Conservation (phyloP, 2,888 invertebrate species). For the Pristionchus fissidentatus region DNA sequence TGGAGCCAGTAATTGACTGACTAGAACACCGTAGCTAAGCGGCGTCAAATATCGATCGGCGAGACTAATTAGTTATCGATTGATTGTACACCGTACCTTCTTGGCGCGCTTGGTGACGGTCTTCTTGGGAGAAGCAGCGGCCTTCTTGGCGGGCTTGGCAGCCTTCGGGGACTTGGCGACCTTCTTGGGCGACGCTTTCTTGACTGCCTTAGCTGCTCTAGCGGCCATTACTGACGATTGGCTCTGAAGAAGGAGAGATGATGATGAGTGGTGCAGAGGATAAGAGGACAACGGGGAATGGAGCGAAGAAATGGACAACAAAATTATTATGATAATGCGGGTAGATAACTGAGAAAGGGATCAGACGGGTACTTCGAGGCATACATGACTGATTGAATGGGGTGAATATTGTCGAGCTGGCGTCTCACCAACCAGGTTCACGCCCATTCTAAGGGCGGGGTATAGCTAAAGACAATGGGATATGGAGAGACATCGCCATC, state of each 20-base stretch:
- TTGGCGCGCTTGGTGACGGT: slow-evolving; percentile 74
- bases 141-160: slow-evolving; percentile 74
- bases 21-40: too few species aligned
- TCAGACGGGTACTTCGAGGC: too few species aligned
- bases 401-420: too few species aligned
- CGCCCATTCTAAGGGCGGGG: too few species aligned
- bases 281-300: too few species aligned
- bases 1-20: too few species aligned
- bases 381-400: too few species aligned
- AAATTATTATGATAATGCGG: not conserved
- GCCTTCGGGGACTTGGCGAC: slow-evolving; percentile 68
- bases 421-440: too few species aligned
- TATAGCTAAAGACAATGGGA: too few species aligned
- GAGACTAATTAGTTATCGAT: too few species aligned
- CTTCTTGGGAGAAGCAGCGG: slow-evolving; percentile 76
- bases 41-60: not conserved
- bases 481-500: too few species aligned
- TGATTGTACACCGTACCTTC: slow-evolving; percentile 58
- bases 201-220: slow-evolving; percentile 14
- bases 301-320: not conserved
- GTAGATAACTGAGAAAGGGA: not conserved
- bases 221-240: not conserved
- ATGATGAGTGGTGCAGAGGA: too few species aligned
- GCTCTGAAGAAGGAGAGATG: not conserved
- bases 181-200: slow-evolving; percentile 52